Percentiles rank a stretch among this genome's conserved stretches.
phyloP scores from a whole-genome alignment of 92 coral and sea anemone genomes.

The Micromussa lordhowensis region DNA sequence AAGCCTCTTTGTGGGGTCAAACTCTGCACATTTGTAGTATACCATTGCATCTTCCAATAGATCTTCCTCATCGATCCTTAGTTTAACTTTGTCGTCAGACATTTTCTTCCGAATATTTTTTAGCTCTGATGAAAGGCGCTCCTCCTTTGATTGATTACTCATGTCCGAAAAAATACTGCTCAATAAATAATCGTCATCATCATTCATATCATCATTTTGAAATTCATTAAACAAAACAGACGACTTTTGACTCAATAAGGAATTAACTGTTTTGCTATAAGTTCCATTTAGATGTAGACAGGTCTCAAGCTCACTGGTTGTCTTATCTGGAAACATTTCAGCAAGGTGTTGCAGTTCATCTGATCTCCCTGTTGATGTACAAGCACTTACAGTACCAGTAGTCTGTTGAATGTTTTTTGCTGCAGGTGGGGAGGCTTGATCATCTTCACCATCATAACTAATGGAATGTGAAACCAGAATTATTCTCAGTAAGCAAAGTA shows the following conservation, averaged over 20 bases:
- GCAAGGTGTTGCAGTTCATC: conserved; percentile 42
- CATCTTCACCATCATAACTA: conserved; percentile 14
- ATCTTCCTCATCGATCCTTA: conserved; percentile 64
- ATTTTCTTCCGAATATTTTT: conserved; percentile 24
- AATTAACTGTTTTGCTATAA: conserved; percentile 40
- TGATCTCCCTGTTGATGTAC: conserved; percentile 10
- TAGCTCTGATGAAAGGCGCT: conserved; percentile 29
- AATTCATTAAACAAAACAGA: neutral
- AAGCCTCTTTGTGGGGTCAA: too few relatives aligned
- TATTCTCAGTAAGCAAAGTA: too few relatives aligned
- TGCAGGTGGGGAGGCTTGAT: conserved; percentile 15
- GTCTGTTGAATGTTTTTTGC: neutral
- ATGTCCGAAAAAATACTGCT: neutral
- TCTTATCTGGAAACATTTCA: conserved; percentile 50
- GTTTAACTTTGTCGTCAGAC: conserved; percentile 50
- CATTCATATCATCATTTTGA: conserved; percentile 11
- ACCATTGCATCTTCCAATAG: conserved; percentile 70
- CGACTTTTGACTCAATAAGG: conserved; percentile 20
- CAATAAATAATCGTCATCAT: conserved; percentile 18
- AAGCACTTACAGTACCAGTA: neutral
- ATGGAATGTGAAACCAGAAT: too few relatives aligned
- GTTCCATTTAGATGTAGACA: conserved; percentile 35
- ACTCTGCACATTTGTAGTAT: conserved; percentile 54
- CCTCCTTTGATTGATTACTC: conserved; percentile 5
- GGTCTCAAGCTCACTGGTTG: conserved; percentile 33